Percentiles rank a stretch among this genome's conserved stretches.
phyloP scores from a whole-genome alignment of 2,888 invertebrate species.

The Drosophila longiperda region DNA sequence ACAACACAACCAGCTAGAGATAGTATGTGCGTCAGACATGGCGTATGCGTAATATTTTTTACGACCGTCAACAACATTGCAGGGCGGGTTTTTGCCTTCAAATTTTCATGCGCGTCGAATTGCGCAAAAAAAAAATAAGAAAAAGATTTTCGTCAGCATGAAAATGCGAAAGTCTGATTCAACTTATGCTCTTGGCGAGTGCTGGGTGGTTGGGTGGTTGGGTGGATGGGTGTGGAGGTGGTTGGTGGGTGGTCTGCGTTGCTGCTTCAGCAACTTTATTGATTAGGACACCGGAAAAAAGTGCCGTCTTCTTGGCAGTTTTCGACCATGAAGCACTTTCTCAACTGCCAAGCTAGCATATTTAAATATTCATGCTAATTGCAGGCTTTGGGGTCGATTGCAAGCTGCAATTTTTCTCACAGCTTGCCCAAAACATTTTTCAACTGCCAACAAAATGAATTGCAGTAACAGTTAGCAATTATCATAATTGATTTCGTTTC shows the following conservation, averaged over 20 bases:
- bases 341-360: constrained; percentile 62
- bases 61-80: constrained; percentile 52
- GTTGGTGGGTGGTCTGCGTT: constrained; percentile 4
- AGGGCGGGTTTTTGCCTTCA: constrained; percentile 17
- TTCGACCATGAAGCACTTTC: constrained; percentile 48
- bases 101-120: constrained; percentile 53
- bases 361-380: constrained; percentile 77
- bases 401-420: constrained; percentile 47
- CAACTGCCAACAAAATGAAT: constrained; percentile 1
- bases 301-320: constrained; percentile 23
- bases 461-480: constrained; percentile 1
- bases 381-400: constrained; percentile 53
- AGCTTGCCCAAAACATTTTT: constrained; percentile 15
- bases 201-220: neutral
- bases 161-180: constrained; percentile 58
- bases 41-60: constrained; percentile 66
- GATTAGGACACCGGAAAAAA: constrained; percentile 51
- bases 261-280: constrained; percentile 58
- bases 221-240: neutral
- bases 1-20: constrained; percentile 10
- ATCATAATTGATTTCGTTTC: neutral
- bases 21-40: constrained; percentile 54
- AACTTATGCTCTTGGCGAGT: constrained; percentile 38
- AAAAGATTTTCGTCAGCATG: constrained; percentile 61
- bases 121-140: constrained; percentile 29